Evolutionary conservation across 2,888 invertebrate species (phyloP), one percentile per base, ranked within the genome.

Genomic region (Drosophila tanythrix): DNA sequence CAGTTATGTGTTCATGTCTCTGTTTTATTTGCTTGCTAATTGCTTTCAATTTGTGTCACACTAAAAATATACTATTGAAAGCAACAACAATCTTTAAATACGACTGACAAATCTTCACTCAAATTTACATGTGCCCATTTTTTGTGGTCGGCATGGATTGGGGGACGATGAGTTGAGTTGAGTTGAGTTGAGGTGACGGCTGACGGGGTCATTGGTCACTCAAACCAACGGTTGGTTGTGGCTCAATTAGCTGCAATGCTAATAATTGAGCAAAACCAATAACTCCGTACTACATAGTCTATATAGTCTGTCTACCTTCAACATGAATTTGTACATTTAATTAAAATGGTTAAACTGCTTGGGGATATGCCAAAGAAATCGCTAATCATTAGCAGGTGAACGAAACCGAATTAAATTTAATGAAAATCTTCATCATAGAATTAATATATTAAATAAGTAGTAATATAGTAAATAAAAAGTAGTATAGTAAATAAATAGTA

Each of bases 1-100:
- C 18, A 21, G 21, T 21, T 21, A 21, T 21, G 13, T 18, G 1
- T 29, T 10, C 13, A 18, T 43, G 1, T 11, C 13, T 51, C 18
- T 29, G 31, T 65, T 55, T 74, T 62, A 53, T 68, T 74, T 68
- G 57, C 57, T n/a, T 74, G 74, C 62, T 74, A 74, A 74, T 74
- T 74, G 74, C 68, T 43, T 67, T 33, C n/a, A 58, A 61, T 74
- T 67, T 61, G 56, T 74, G 67, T 15, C 60, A 35, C 57, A 15
- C 36, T 29, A 33, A 73, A 73, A 52, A 46, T 21, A 21, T 38
- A 36, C 25, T 65, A 38, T 40, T 65, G 27, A 59, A 66, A 66
- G 3, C 43, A 50, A 57, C 33, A 29, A 33, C 29, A 51, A 13
- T 1, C 3, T 13, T n/a, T n/a, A n/a, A 29, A 18, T 18, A 29